phyloP scores from a whole-genome alignment of 2,888 invertebrate species.

The Lomographa bimaculata region DNA sequence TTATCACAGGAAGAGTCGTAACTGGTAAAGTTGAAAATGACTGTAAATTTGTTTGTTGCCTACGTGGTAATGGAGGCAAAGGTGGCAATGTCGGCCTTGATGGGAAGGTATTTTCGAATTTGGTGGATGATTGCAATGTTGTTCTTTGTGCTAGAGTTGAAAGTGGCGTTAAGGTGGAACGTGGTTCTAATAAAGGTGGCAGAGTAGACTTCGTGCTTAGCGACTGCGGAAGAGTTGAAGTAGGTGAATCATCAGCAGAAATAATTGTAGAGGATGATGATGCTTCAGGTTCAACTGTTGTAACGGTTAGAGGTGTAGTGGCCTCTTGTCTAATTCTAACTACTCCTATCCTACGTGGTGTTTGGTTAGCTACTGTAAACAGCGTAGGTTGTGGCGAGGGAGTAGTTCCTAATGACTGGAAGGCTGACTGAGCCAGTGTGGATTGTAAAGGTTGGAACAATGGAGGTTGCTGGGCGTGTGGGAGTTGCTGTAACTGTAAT shows the following conservation, averaged over 20 bases:
- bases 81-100: slow-evolving; percentile 12
- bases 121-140: background rate
- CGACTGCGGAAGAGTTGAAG: slow-evolving; percentile 2
- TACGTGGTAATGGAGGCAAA: slow-evolving; percentile 6
- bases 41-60: slow-evolving; percentile 13
- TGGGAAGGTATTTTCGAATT: slow-evolving; percentile 3
- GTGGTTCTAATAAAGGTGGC: background rate
- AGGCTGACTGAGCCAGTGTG: slow-evolving; percentile 12
- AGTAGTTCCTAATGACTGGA: slow-evolving; percentile 9
- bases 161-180: slow-evolving; percentile 5
- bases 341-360: slow-evolving; percentile 23
- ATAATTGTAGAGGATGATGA: slow-evolving; percentile 12
- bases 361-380: slow-evolving; percentile 11
- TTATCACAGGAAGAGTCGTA: slow-evolving; percentile 5
- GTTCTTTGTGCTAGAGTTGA: slow-evolving; percentile 4
- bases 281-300: slow-evolving; percentile 8
- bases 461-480: slow-evolving; percentile 5
- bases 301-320: slow-evolving; percentile 9
- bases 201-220: background rate
- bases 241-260: background rate
- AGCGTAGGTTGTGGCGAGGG: slow-evolving; percentile 9
- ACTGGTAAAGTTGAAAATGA: slow-evolving; percentile 5
- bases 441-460: slow-evolving; percentile 17
- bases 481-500: slow-evolving; percentile 10
- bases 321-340: slow-evolving; percentile 21